A percentile compares a stretch with the other conserved stretches of the same genome.
These are phyloP conservation scores for Helleia helle DNA, from an alignment of 2,888 invertebrate species.

Conservation along the genomic window DNA sequence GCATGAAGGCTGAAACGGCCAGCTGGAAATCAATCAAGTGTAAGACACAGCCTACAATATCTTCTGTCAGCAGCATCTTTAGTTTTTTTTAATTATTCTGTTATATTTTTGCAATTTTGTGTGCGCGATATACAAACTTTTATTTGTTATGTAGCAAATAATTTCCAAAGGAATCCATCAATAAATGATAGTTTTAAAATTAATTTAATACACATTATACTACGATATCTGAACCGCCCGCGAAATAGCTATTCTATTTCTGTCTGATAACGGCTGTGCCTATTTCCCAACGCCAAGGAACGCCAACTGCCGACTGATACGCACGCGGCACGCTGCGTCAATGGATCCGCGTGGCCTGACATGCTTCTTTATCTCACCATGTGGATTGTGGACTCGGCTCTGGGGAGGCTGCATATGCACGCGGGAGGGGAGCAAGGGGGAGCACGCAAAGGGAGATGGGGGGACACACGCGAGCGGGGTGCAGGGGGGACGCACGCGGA, in stretches of 20 bases:
- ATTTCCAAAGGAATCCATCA: no score
- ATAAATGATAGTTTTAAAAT: no score
- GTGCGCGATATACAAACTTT: no score
- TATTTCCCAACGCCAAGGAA: slow-evolving; percentile 12
- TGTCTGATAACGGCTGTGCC: slow-evolving; percentile 9
- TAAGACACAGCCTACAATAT: no score
- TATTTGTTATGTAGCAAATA: no score
- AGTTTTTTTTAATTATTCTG: no score
- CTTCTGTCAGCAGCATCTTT: no score
- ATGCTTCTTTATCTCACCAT: slow-evolving; percentile 39
- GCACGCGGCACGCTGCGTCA: slow-evolving; percentile 49
- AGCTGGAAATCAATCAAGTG: no score
- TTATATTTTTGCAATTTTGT: no score
- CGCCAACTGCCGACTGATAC: slow-evolving; percentile 30
- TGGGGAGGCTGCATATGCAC: slow-evolving; percentile 63
- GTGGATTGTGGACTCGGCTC: slow-evolving; percentile 65
- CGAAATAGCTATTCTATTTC: slow-evolving; percentile 7
- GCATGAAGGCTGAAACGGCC: no score
- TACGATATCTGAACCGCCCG: slow-evolving; percentile 7
- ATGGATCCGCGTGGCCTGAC: slow-evolving; percentile 49
- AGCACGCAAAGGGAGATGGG: slow-evolving; percentile 25
- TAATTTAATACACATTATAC: no score
- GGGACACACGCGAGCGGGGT: slow-evolving; percentile 23
- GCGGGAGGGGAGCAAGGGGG: slow-evolving; percentile 42
- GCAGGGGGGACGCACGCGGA: slow-evolving; percentile 20